Conservation (phyloP, 2,888 invertebrate species). For the Drosophila gaucha region DNA sequence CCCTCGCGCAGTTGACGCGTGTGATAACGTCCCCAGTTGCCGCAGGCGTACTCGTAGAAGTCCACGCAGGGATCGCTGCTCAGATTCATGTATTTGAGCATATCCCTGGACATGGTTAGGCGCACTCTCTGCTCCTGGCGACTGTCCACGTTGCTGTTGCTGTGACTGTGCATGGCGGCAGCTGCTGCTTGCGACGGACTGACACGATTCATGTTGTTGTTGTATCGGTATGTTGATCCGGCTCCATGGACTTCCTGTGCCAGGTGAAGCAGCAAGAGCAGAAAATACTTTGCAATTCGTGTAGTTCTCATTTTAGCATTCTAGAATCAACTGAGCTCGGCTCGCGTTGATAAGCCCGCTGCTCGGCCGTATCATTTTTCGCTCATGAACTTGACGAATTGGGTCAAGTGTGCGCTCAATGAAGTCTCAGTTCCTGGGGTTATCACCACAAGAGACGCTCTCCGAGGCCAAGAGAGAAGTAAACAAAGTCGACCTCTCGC, state of each 20-base stretch:
- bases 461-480: constrained; percentile 30
- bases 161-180: constrained; percentile 6
- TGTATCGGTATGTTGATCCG: constrained; percentile 6
- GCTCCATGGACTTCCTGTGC: neutral
- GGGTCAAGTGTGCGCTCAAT: constrained; percentile 64
- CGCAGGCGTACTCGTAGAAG: constrained; percentile 82
- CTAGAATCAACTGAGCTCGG: constrained; percentile 46
- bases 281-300: constrained; percentile 10
- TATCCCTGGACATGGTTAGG: constrained; percentile 44
- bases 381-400: constrained; percentile 67
- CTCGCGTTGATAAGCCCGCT: constrained; percentile 49
- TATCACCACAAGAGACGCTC: constrained; percentile 44
- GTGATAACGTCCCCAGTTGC: constrained; percentile 75
- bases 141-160: constrained; percentile 19
- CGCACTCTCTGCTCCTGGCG: constrained; percentile 50
- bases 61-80: constrained; percentile 78
- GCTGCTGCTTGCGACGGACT: constrained; percentile 6
- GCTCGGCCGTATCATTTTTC: constrained; percentile 21
- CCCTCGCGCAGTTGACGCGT: constrained; percentile 44
- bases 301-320: constrained; percentile 60
- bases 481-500: constrained; percentile 45
- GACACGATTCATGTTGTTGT: constrained; percentile 32
- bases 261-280: constrained; percentile 13
- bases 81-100: constrained; percentile 73
- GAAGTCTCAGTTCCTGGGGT: constrained; percentile 33